These are phyloP conservation scores for Girardinus metallicus DNA, from an alignment of 2,797 vertebrate species.

Conservation along the genomic window DNA sequence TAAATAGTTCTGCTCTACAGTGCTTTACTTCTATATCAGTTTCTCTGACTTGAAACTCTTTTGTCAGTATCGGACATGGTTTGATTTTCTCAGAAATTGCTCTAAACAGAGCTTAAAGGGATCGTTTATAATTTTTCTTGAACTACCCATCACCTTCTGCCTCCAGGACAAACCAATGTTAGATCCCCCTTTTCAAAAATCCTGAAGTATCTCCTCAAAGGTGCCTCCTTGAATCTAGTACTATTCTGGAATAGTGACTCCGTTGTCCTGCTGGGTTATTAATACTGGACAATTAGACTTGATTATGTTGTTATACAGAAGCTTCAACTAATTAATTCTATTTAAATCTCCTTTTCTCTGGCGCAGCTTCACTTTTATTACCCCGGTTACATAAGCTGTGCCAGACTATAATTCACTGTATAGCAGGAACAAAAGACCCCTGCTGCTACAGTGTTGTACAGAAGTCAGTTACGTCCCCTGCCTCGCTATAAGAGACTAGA, in stretches of 20 bases:
- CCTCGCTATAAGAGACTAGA: conserved; percentile 29
- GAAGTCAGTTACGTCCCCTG: conserved; percentile 3
- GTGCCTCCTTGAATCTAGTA: conserved; percentile 26
- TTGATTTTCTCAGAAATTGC: neutral
- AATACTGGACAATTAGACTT: conserved; percentile 34
- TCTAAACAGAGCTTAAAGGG: neutral
- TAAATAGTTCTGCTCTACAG: neutral
- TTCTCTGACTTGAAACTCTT: neutral
- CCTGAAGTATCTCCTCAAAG: conserved; percentile 3
- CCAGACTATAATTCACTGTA: conserved; percentile 57
- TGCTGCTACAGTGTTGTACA: conserved; percentile 12
- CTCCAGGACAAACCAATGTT: neutral
- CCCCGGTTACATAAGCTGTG: conserved; percentile 49
- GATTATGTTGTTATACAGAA: conserved; percentile 55
- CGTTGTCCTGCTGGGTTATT: conserved; percentile 31
- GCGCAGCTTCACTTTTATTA: conserved; percentile 53
- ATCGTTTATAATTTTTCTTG: neutral
- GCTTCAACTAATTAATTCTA: conserved; percentile 43
- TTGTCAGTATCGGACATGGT: too few relatives aligned
- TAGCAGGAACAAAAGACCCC: conserved; percentile 37
- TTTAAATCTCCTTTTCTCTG: conserved; percentile 46
- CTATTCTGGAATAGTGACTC: conserved; percentile 41
- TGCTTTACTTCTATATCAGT: neutral
- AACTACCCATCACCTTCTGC: neutral
- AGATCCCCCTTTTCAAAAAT: neutral